phyloP scores from a whole-genome alignment of 2,113 vertebrate species.

The Copsychus sechellarum region DNA sequence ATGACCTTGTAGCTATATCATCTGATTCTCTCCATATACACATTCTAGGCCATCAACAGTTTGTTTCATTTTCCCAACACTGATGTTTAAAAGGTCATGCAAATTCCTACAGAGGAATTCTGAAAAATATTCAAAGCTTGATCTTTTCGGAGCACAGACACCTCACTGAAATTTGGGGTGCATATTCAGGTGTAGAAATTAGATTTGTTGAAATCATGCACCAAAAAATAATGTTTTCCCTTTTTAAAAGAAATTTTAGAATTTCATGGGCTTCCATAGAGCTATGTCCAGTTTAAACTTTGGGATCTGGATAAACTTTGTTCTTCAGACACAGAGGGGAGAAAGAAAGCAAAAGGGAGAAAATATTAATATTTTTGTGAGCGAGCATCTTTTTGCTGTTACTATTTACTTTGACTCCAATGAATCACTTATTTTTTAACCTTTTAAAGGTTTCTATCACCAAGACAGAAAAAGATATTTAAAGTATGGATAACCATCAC shows the following conservation, averaged over 20 bases:
- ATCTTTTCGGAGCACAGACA: not conserved
- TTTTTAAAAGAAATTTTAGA: not conserved
- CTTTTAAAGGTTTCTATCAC: not conserved
- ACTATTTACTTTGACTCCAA: not conserved
- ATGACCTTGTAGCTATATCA: conserved; percentile 10
- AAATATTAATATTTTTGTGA: not conserved
- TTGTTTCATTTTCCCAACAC: not conserved
- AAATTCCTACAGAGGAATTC: not conserved
- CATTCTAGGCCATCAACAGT: not conserved
- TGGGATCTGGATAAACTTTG: not conserved
- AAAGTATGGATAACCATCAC: not conserved
- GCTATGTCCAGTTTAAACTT: not conserved
- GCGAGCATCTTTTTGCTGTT: not conserved
- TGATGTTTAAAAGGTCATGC: not conserved
- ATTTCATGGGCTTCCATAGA: not conserved
- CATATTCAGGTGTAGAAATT: fast-evolving
- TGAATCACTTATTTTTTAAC: not conserved
- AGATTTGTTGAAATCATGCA: not conserved
- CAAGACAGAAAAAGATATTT: not conserved
- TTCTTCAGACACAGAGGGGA: not conserved
- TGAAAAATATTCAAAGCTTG: not conserved
- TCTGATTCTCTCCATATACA: not conserved
- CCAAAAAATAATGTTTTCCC: not conserved
- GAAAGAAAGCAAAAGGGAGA: not conserved
- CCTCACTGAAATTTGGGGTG: not conserved